Conservation (phyloP, 2,888 invertebrate species). For the Pterostichus madidus region DNA sequence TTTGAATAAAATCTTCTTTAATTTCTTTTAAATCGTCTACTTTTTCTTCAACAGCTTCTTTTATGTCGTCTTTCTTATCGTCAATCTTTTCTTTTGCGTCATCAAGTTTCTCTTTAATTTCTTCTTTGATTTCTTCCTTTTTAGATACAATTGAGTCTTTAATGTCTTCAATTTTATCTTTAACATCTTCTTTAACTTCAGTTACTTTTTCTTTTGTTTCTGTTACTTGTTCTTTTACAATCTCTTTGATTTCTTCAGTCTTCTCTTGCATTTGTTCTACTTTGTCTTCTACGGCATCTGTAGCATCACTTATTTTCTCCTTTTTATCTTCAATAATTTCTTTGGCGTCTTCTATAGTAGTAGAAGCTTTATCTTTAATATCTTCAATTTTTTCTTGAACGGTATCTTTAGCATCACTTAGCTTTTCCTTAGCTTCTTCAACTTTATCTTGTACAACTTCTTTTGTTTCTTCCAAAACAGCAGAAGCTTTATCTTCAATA, state of each 20-base stretch:
- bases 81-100: conserved; percentile 40
- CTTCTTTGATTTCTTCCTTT: conserved; percentile 33
- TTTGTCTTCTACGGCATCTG: conserved; percentile 8
- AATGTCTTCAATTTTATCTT: conserved; percentile 19
- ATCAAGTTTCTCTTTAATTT: conserved; percentile 59
- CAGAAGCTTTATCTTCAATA: neutral
- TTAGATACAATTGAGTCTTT: conserved; percentile 42
- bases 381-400: conserved; percentile 69
- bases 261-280: conserved; percentile 20
- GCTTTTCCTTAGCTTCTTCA: conserved; percentile 58
- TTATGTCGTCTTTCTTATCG: conserved; percentile 45
- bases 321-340: conserved; percentile 61
- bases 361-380: conserved; percentile 65
- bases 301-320: conserved; percentile 56
- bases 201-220: conserved; percentile 70
- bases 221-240: conserved; percentile 34
- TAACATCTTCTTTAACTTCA: conserved; percentile 54
- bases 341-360: conserved; percentile 44
- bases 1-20: conserved; percentile 62
- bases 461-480: neutral
- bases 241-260: conserved; percentile 51
- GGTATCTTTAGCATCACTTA: conserved; percentile 12
- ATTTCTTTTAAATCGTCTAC: conserved; percentile 70
- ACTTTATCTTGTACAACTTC: conserved; percentile 58
- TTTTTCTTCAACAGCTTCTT: conserved; percentile 62